Base-by-base conservation (phyloP, 37 sponge, comb jelly and placozoan species). In the Tethya wilhelma region DNA sequence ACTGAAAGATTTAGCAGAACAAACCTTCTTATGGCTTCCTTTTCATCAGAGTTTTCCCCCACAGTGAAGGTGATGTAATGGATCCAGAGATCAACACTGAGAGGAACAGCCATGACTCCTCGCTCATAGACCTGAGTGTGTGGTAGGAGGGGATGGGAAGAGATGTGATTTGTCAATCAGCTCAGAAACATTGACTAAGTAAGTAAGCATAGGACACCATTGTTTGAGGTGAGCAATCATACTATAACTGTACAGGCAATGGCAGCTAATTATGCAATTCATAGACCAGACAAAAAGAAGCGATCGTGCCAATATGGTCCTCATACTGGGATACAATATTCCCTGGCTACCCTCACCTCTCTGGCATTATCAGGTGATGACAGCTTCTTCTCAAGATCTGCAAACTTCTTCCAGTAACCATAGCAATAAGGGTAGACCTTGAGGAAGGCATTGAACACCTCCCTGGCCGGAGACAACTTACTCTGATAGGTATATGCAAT, bases 351-450 rank as follows among this genome's bases (percentile, higher is more conserved):
- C 60, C 65, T 4, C 3, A 83, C 90, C 71, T 89, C 60, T 32
- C 29, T 73, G 41, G 89, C 89, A 5, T 65, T 73, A 11, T 87
- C 85, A 14, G 64, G 44, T 2, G 73, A 59, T 25, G 64, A 38
- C 7, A 64, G 80, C 32, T 59, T 73, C 76, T 75, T 75, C 66
- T 73, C 90, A 23, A 80, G 80, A 63, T 96, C 96, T 29, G 93
- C 90, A 72, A 79, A 93, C 64, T 96, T 96, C 86, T 90, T 96
- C 96, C 96, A 96, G 79, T 96, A 96, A 22, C 96, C 96, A 69
- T 90, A 96, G 85, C 96, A 96, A 81, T 80, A 93, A 4, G 96
- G 96, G 49, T 87, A 96, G 30, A 58, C 79, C 66, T 71, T 19
- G 6, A 96, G 80, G 77, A 96, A 96, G 4, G 67, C 49, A 38